A percentile compares a stretch with the other conserved stretches of the same genome.
These are phyloP conservation scores for Cavia aperea DNA, from an alignment of 2,113 vertebrate species.

Conservation along the genomic window DNA sequence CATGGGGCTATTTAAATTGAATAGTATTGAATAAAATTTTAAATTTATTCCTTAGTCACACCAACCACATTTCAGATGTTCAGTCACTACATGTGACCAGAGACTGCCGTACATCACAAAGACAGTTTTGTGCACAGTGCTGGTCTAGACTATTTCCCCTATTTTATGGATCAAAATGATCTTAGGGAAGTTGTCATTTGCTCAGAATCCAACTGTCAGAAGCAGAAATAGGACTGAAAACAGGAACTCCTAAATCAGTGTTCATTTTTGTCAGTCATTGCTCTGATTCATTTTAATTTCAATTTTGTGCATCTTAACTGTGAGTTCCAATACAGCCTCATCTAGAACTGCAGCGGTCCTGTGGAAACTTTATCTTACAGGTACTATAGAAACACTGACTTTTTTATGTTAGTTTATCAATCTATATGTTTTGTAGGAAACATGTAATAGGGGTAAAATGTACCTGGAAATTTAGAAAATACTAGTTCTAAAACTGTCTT, in stretches of 20 bases:
- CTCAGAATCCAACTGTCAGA: constrained; percentile 38
- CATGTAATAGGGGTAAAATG: neutral
- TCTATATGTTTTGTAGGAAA: constrained; percentile 24
- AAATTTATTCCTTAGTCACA: constrained; percentile 23
- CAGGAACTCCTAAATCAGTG: neutral
- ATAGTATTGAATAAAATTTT: constrained; percentile 10
- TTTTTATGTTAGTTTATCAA: constrained; percentile 26
- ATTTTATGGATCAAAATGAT: neutral
- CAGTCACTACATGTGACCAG: neutral
- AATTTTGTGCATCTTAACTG: neutral
- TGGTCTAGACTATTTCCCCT: neutral
- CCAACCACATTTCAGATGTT: neutral
- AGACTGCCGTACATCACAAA: neutral
- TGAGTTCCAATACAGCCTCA: neutral
- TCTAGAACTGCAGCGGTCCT: neutral
- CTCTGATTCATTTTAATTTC: constrained; percentile 28
- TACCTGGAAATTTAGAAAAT: constrained; percentile 1
- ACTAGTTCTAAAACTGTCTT: neutral
- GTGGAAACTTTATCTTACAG: neutral
- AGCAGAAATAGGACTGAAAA: constrained; percentile 34
- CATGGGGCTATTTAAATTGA: neutral
- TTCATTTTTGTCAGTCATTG: neutral
- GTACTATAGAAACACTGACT: neutral
- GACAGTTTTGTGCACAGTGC: neutral
- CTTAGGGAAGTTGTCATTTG: neutral